These are phyloP conservation scores for Trichopria drosophilae DNA, from an alignment of 2,888 invertebrate genomes.

Conservation along the genomic window DNA sequence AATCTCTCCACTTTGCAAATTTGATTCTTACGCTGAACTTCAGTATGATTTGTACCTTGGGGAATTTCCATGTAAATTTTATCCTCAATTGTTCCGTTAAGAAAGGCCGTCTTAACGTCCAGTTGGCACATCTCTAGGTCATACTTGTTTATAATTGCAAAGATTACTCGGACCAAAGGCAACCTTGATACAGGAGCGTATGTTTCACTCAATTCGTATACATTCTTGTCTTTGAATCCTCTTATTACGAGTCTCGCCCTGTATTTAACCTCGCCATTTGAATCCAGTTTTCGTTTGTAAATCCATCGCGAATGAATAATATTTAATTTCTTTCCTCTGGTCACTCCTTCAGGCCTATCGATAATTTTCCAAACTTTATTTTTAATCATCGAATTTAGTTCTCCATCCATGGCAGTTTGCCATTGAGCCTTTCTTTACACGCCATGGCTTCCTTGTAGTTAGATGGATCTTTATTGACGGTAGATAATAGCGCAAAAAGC, in stretches of 20 bases:
- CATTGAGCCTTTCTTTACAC: slow-evolving; percentile 3
- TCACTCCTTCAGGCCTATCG: slow-evolving; percentile 9
- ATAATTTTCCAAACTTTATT: slow-evolving; percentile 22
- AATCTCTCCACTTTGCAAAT: slow-evolving; percentile 12
- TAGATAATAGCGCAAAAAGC: slow-evolving; percentile 2
- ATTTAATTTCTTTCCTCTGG: slow-evolving; percentile 15
- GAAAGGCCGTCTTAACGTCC: too few species aligned
- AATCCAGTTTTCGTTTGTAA: slow-evolving; percentile 24
- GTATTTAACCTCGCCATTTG: slow-evolving; percentile 1
- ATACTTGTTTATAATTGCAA: too few species aligned
- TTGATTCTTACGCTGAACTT: slow-evolving; percentile 16
- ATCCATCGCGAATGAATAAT: slow-evolving; percentile 30
- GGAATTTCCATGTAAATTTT: too few species aligned
- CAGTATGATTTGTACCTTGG: slow-evolving; percentile 14
- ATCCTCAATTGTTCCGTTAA: too few species aligned
- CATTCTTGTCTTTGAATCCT: slow-evolving; percentile 18
- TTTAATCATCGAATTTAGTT: slow-evolving; percentile 25
- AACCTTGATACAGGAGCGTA: slow-evolving; percentile 24
- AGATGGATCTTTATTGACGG: background rate
- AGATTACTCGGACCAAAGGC: slow-evolving; percentile 10
- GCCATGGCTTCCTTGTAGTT: slow-evolving; percentile 10
- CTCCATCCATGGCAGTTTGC: slow-evolving; percentile 19
- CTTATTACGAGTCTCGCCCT: slow-evolving; percentile 22
- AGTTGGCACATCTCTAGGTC: too few species aligned
- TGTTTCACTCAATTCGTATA: slow-evolving; percentile 17